Evolutionary conservation across 2,888 invertebrate genomes (phyloP), one percentile per base, ranked within the genome.

Genomic region (Buathra laborator): DNA sequence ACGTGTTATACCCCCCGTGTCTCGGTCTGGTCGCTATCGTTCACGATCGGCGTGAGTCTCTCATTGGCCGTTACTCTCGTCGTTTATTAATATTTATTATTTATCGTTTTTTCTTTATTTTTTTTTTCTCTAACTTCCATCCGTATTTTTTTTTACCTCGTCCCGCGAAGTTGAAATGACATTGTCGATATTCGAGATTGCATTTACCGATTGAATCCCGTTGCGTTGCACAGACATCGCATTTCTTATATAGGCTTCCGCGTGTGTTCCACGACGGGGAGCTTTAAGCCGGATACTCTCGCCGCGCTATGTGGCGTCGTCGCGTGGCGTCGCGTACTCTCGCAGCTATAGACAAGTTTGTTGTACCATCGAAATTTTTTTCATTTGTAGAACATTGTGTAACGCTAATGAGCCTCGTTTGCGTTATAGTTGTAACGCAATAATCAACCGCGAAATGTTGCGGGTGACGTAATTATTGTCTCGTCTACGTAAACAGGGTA

Each of bases 291-390:
- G 51, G 68, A 59, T 66, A 9, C 29, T 64, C 56, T 48, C 75
- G 37, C 56, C 44, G 46, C 32, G 67, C 37, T 43, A 9, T 19
- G 67, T 32, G 19, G 59, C 81, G 53, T 68, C 76, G 76, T 72
- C 82, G 72, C 77, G 77, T 83, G 72, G 72, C 72, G 46, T 24
- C 56, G 56, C 46, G 19, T 43, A 44, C 51, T 66, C 46, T 10
- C 62, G 37, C 70, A 62, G 9, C 14, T 37, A 24, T 53, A 70
- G 32, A 16, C 14, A 37, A 59, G 46, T 74, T 62, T 37, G 66
- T 66, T 64, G 24, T 46, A 66, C 29, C 7, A 10, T 48, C n/a
- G 12, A 9, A 68, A 14, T 44, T 1, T 24, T 2, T 12, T 37
- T 37, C 14, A 48, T 19, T 46, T 29, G 48, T 44, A 66, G 43